Conservation (phyloP, 2,888 invertebrate species). For the Leucophenga maculata region DNA sequence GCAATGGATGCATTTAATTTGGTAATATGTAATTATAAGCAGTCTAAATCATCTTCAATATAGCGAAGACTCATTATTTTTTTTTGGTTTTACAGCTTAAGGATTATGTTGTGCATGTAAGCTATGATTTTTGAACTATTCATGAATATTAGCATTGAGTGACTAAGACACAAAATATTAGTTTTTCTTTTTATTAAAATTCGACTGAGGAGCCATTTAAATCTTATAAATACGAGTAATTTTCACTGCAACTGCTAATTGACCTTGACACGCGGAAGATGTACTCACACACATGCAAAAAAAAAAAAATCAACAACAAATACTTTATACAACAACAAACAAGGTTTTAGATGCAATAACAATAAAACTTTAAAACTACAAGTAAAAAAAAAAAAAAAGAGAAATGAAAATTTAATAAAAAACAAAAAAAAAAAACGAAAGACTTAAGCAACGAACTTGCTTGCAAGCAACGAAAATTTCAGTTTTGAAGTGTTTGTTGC, state of each 20-base stretch:
- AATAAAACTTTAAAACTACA: background rate
- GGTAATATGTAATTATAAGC: too few species aligned
- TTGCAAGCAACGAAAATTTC: background rate
- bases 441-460: constrained; percentile 38
- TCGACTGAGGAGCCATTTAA: background rate
- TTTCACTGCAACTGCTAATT: constrained; percentile 49
- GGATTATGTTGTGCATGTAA: too few species aligned
- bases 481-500: background rate
- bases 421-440: constrained; percentile 24
- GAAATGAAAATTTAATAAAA: background rate
- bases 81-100: too few species aligned
- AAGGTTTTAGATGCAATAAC: background rate
- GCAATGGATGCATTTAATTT: too few species aligned
- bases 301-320: background rate
- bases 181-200: constrained; percentile 38
- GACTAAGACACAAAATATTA: constrained; percentile 34
- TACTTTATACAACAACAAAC: background rate
- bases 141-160: too few species aligned
- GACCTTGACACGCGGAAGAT: constrained; percentile 65
- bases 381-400: background rate
- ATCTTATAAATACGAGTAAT: background rate
- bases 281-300: background rate
- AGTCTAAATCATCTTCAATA: too few species aligned
- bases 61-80: too few species aligned
- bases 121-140: too few species aligned